Conservation (phyloP, 2,888 invertebrate genomes). For the Heteromyza rotundicornis region DNA sequence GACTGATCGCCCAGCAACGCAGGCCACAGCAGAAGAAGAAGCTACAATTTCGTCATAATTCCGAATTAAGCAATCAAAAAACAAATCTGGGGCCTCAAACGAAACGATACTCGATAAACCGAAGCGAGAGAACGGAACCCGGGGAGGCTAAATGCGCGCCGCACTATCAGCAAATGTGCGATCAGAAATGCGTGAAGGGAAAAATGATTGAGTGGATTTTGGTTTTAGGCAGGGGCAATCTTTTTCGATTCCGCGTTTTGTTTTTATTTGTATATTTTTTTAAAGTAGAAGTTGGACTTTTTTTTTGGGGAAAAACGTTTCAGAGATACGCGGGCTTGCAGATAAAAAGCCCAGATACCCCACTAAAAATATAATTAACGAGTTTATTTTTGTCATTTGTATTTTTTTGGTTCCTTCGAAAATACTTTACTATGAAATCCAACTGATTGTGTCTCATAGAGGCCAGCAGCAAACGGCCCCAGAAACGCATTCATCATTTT, state of each 20-base stretch:
- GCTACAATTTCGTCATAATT: not conserved
- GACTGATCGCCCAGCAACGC: not conserved
- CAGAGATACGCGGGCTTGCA: conserved; percentile 15
- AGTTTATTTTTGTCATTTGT: conserved; percentile 9
- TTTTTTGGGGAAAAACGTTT: not conserved
- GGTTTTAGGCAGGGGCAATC: not conserved
- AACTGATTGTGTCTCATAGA: not conserved
- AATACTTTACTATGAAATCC: not conserved
- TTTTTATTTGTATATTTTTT: too few species aligned
- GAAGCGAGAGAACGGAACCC: not conserved
- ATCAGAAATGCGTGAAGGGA: conserved; percentile 5
- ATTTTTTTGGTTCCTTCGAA: too few species aligned
- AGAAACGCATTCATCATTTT: not conserved
- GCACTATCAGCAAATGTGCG: not conserved
- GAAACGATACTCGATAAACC: not conserved
- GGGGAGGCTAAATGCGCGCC: not conserved
- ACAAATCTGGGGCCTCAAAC: not conserved
- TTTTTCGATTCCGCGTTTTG: too few species aligned
- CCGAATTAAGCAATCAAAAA: conserved; percentile 1
- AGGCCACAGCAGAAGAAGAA: not conserved
- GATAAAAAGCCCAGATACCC: conserved; percentile 16
- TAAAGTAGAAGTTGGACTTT: too few species aligned
- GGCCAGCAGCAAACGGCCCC: not conserved
- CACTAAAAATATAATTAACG: conserved; percentile 1
- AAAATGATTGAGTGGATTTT: conserved; percentile 50